Percentiles rank a stretch among this genome's conserved stretches.
Conservation (phyloP, 2,797 vertebrate species). For the Melanotaenia parkinsoni region DNA sequence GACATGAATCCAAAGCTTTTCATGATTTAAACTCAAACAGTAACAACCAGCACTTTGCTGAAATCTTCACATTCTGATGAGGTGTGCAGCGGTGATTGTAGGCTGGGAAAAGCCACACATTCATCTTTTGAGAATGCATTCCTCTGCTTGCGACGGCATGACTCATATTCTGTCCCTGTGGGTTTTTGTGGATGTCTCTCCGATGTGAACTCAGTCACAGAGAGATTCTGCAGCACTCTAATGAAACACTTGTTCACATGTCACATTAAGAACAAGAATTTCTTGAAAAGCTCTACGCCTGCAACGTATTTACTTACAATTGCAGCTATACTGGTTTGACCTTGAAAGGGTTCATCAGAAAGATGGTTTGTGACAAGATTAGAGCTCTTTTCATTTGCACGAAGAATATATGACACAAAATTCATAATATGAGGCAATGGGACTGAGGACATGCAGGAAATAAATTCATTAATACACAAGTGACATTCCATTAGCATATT, state of each 20-base stretch:
- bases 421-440: background rate
- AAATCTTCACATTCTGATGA: conserved; percentile 22
- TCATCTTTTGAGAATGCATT: conserved; percentile 59
- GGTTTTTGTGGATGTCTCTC: conserved; percentile 45
- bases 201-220: conserved; percentile 37
- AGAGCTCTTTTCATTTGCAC: background rate
- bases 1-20: conserved; percentile 28
- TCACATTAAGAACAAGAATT: conserved; percentile 62
- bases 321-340: conserved; percentile 35
- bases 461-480: background rate
- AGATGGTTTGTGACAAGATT: conserved; percentile 3
- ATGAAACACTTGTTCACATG: conserved; percentile 53
- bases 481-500: background rate
- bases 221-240: conserved; percentile 29
- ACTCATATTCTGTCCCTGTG: conserved; percentile 55
- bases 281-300: conserved; percentile 50
- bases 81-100: conserved; percentile 12
- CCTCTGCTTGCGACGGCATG: conserved; percentile 51
- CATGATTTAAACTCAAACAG: conserved; percentile 36
- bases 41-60: conserved; percentile 9
- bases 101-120: conserved; percentile 18
- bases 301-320: background rate
- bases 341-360: conserved; percentile 23
- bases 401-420: background rate
- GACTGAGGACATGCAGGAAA: background rate